phyloP scores from a whole-genome alignment of 2,888 invertebrate species.

The Hydropsyche betteni region DNA sequence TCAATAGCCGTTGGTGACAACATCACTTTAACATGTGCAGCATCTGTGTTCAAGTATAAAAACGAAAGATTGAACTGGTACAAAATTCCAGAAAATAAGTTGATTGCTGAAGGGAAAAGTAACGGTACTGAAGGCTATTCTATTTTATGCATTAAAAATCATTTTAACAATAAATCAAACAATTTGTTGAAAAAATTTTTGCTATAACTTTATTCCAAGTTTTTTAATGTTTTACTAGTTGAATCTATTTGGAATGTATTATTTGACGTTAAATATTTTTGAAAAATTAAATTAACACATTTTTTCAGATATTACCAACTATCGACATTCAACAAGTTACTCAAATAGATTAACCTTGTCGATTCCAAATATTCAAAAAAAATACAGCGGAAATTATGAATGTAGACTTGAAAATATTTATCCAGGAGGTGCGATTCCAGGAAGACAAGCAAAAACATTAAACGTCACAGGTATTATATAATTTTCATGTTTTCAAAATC shows the following conservation, averaged over 20 bases:
- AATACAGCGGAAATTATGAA: conserved; percentile 54
- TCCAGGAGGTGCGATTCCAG: conserved; percentile 51
- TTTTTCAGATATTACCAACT: conserved; percentile 49
- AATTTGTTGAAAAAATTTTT: too few relatives aligned
- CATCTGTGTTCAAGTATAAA: conserved; percentile 63
- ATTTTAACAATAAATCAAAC: too few relatives aligned
- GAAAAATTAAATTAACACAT: not conserved
- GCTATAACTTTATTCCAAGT: too few relatives aligned
- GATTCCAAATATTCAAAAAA: conserved; percentile 55
- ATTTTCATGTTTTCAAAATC: not conserved
- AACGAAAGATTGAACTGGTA: not conserved
- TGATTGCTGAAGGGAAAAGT: conserved; percentile 53
- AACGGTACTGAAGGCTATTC: conserved; percentile 12
- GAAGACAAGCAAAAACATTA: conserved; percentile 56
- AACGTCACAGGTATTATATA: conserved; percentile 57
- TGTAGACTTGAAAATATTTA: conserved; percentile 53
- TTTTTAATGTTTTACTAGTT: not conserved
- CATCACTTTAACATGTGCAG: conserved; percentile 67
- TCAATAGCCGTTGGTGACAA: conserved; percentile 66
- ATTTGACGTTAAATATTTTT: too few relatives aligned
- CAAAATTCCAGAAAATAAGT: conserved; percentile 44
- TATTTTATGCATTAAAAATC: too few relatives aligned
- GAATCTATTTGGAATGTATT: too few relatives aligned
- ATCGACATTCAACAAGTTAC: conserved; percentile 53
- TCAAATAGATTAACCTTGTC: conserved; percentile 57